phyloP scores from a whole-genome alignment of 2,797 vertebrate genomes.

The Argya squamiceps region DNA sequence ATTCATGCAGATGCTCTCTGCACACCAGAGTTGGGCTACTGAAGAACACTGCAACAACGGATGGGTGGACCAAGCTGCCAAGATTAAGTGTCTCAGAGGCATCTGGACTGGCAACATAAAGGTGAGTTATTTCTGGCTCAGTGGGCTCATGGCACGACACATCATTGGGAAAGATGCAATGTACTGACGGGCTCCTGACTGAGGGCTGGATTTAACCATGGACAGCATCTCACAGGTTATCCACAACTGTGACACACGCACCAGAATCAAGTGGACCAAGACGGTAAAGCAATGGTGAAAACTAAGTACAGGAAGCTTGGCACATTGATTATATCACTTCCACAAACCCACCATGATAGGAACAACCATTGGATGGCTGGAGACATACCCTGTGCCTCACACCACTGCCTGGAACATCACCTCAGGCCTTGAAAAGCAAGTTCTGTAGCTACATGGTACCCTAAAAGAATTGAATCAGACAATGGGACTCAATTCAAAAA shows the following conservation, averaged over 20 bases:
- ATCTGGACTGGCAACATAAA: background rate
- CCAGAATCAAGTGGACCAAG: accelerated
- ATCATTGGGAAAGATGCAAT: background rate
- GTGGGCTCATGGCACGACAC: background rate
- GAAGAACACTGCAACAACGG: background rate
- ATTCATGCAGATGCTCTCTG: background rate
- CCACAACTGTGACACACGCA: accelerated
- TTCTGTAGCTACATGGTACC: accelerated
- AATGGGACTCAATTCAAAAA: background rate
- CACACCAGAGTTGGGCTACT: accelerated
- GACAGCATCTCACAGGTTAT: background rate
- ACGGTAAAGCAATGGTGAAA: accelerated
- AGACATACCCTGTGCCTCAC: background rate
- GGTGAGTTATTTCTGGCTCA: background rate
- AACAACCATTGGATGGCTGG: background rate
- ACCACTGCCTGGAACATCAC: background rate
- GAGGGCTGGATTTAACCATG: background rate
- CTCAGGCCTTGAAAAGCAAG: background rate
- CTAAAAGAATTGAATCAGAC: background rate
- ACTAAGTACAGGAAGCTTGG: background rate
- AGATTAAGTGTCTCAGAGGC: background rate
- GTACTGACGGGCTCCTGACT: background rate
- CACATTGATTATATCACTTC: background rate
- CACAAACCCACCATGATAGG: background rate
- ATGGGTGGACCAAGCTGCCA: background rate